Evolutionary conservation across 2,888 invertebrate species (phyloP).

Genomic region (Drosophila yooni): DNA sequence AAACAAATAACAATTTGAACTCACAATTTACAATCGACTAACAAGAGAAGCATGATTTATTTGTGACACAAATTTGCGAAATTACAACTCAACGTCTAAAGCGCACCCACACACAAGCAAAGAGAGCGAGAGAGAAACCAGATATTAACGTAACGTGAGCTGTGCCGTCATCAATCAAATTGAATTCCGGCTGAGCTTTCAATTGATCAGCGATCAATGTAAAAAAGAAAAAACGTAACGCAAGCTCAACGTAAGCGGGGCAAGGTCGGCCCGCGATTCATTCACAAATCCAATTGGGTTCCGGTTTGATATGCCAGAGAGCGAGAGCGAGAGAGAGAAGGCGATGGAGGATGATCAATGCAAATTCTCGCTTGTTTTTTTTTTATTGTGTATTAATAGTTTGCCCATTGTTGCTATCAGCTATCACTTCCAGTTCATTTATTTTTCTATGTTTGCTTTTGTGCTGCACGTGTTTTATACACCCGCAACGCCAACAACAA

Average conservation of each 20-base stretch:
- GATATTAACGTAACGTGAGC: constrained; percentile 12
- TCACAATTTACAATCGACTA: constrained; percentile 49
- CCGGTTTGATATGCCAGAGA: constrained; percentile 49
- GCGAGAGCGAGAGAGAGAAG: not conserved
- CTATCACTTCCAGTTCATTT: constrained; percentile 16
- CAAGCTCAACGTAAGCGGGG: constrained; percentile 54
- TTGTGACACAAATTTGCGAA: constrained; percentile 66
- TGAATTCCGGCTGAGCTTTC: constrained; percentile 43
- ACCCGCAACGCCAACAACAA: constrained; percentile 33
- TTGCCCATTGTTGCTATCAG: constrained; percentile 24
- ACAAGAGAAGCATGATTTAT: constrained; percentile 64
- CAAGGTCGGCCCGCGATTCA: constrained; percentile 52
- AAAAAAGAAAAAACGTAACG: constrained; percentile 34
- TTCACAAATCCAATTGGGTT: constrained; percentile 64
- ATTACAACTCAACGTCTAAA: constrained; percentile 61
- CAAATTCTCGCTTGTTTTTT: constrained; percentile 31
- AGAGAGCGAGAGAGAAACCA: constrained; percentile 7
- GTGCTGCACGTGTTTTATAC: constrained; percentile 54
- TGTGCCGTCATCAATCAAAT: constrained; percentile 42
- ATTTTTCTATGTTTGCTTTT: not conserved
- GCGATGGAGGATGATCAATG: constrained; percentile 29
- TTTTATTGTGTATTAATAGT: constrained; percentile 57
- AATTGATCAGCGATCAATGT: constrained; percentile 56
- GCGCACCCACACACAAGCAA: constrained; percentile 40
- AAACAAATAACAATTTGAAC: constrained; percentile 22